Evolutionary conservation across 2,888 invertebrate genomes (phyloP), one percentile per base, ranked within the genome.

Genomic region (Galeopsomyia nigrocyanea): DNA sequence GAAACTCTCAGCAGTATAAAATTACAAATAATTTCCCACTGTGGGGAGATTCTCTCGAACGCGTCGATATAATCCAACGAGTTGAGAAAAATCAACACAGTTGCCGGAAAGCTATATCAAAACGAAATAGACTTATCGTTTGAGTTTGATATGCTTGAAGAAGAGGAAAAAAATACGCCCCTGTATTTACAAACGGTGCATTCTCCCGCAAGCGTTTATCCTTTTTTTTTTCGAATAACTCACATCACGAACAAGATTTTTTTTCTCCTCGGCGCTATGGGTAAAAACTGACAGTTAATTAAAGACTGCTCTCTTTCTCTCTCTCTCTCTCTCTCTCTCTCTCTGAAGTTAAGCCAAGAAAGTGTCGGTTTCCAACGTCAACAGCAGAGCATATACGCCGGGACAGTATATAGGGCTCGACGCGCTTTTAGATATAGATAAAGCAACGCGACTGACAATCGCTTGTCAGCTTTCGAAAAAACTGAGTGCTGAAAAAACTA

Each of bases 331-430:
- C 26, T 3, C 26, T 5, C 3, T 5, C 26, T 26, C 26, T 26
- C 26, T 39, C 39, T n/a, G 21, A n/a, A 65, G 57, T 51, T 46
- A 51, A 64, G 61, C 55, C 71, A 65, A 71, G 65, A 71, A 66
- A 66, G 71, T 71, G 65, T 71, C 71, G 56, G 71, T 66, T 71
- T 71, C 61, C 71, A 66, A 66, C 50, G 66, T 71, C 71, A 71
- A 71, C 71, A 71, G 46, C 55, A 55, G 16, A 9, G n/a, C n/a
- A n/a, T 5, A 26, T 39, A 39, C 39, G 39, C 10, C 13, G 39
- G 39, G 39, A 39, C 13, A 39, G 39, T 10, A 1, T 39, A 10
- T 39, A 39, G 39, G 55, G 39, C 51, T n/a, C 46, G 31, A 46
- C 58, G 16, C 60, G 31, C 39, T 50, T 69, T n/a, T 70, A 46